These are phyloP conservation scores for Metellina segmentata DNA, from an alignment of 2,888 invertebrate species.

Conservation along the genomic window DNA sequence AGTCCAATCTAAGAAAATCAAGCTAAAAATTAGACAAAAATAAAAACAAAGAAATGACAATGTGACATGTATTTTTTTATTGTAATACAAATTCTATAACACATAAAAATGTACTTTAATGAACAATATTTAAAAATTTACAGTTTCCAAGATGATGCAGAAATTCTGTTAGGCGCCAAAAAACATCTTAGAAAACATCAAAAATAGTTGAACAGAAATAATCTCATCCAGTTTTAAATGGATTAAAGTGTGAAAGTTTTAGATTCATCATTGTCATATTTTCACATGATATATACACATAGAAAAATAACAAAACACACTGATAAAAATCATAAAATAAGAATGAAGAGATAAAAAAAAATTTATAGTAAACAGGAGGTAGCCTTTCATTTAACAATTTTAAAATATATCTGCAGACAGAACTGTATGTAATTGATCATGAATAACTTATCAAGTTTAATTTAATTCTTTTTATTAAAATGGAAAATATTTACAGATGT, in stretches of 20 bases:
- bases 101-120: conserved; percentile 75
- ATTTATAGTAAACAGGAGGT: conserved; percentile 45
- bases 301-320: conserved; percentile 12
- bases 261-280: conserved; percentile 1
- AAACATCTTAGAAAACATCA: conserved; percentile 38
- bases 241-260: not conserved
- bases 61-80: conserved; percentile 53
- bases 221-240: conserved; percentile 3
- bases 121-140: conserved; percentile 74
- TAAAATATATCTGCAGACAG: not conserved
- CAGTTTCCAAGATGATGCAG: conserved; percentile 55
- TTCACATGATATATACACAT: conserved; percentile 35
- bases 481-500: conserved; percentile 75
- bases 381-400: conserved; percentile 35
- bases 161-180: conserved; percentile 11
- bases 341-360: not conserved
- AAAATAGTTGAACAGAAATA: not conserved
- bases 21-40: not conserved
- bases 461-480: conserved; percentile 33
- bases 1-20: too few species aligned
- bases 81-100: conserved; percentile 70
- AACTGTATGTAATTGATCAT: conserved; percentile 23
- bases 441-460: conserved; percentile 24
- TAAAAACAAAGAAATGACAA: conserved; percentile 34
- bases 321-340: conserved; percentile 1